Percentiles rank a stretch among this genome's conserved stretches.
phyloP scores from a whole-genome alignment of 2,888 invertebrate genomes.

The Gastrophysa polygoni region DNA sequence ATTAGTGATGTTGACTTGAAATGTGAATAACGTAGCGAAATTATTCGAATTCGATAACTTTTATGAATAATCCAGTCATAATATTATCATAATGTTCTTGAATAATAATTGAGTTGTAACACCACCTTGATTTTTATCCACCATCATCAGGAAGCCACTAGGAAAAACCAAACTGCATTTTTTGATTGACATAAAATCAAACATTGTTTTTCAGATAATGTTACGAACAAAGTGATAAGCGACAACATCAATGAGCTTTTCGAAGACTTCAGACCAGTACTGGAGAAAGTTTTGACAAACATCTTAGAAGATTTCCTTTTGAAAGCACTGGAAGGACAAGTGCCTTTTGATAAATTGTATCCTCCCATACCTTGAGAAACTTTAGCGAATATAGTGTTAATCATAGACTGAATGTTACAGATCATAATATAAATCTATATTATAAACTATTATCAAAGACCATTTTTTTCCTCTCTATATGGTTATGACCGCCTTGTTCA shows the following conservation, averaged over 20 bases:
- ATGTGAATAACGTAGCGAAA: too few species aligned
- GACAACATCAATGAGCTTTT: slow-evolving; percentile 53
- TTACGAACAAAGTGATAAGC: slow-evolving; percentile 53
- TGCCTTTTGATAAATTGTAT: slow-evolving; percentile 45
- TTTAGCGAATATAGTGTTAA: background rate
- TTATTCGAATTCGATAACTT: too few species aligned
- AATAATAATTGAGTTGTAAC: too few species aligned
- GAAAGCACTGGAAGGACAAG: slow-evolving; percentile 38
- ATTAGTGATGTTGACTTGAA: too few species aligned
- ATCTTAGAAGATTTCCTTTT: slow-evolving; percentile 44
- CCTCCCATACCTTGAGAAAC: slow-evolving; percentile 28
- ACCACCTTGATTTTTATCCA: too few species aligned
- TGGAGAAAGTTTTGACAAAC: slow-evolving; percentile 44
- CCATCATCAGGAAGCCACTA: background rate
- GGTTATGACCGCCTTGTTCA: too few species aligned
- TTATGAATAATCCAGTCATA: too few species aligned
- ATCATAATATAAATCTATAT: background rate
- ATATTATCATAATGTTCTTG: too few species aligned
- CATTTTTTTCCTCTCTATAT: too few species aligned
- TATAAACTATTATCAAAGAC: too few species aligned
- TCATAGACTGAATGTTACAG: background rate
- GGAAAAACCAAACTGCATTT: background rate
- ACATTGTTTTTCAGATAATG: slow-evolving; percentile 36
- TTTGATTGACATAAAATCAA: background rate
- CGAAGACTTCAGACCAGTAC: slow-evolving; percentile 53